phyloP scores from a whole-genome alignment of 2,888 invertebrate genomes.

The Hemaris fuciformis region DNA sequence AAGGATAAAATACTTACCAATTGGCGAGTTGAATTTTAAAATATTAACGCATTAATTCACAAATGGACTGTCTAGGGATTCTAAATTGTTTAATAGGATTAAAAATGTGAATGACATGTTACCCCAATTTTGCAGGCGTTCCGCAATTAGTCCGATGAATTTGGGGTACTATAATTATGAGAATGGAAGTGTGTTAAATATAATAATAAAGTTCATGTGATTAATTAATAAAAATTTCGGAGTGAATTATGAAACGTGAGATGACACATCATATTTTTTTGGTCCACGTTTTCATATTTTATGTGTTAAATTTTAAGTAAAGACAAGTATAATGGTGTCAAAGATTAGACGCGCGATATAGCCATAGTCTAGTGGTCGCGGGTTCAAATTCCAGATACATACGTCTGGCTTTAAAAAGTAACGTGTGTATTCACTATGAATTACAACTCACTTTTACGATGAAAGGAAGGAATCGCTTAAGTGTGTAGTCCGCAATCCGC shows the following conservation, averaged over 20 bases:
- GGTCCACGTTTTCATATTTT: too few species aligned
- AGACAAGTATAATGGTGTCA: too few species aligned
- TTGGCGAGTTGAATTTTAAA: background rate
- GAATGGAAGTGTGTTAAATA: background rate
- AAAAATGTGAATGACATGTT: background rate
- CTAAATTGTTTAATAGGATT: constrained; percentile 1
- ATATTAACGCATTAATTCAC: background rate
- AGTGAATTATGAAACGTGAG: background rate
- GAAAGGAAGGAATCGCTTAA: too few species aligned
- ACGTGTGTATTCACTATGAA: too few species aligned
- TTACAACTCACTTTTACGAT: too few species aligned
- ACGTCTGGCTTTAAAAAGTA: too few species aligned
- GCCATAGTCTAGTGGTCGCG: too few species aligned
- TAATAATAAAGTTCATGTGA: background rate
- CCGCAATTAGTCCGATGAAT: background rate
- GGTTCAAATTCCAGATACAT: too few species aligned
- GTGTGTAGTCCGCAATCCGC: too few species aligned
- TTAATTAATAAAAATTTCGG: background rate
- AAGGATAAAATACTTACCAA: too few species aligned
- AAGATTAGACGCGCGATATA: too few species aligned
- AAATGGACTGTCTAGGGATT: background rate
- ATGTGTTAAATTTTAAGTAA: too few species aligned
- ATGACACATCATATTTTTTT: background rate
- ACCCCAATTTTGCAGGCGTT: background rate
- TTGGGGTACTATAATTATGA: background rate